phyloP scores from a whole-genome alignment of 2,888 invertebrate genomes.

The Scaptomyza cyrtandrae region DNA sequence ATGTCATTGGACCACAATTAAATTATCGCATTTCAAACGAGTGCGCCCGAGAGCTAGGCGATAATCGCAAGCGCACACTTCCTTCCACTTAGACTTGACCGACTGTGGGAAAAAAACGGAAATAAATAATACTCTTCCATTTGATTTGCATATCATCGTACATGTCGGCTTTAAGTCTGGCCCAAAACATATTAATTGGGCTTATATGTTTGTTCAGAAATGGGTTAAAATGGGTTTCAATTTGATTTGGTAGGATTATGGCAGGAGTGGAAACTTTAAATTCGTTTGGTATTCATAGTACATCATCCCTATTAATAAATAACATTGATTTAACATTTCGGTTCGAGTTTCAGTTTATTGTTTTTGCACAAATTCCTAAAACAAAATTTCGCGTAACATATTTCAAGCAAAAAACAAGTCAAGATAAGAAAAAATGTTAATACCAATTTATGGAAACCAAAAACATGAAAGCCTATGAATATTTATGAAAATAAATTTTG shows the following conservation, averaged over 20 bases:
- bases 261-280: neutral
- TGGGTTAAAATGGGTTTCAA: neutral
- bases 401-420: no score
- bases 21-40: slow-evolving; percentile 83
- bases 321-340: no score
- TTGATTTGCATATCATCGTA: slow-evolving; percentile 62
- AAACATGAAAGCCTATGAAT: no score
- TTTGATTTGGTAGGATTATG: neutral
- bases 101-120: slow-evolving; percentile 68
- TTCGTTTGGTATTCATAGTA: neutral
- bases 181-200: slow-evolving; percentile 41
- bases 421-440: no score
- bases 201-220: slow-evolving; percentile 27
- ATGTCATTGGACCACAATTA: slow-evolving; percentile 81
- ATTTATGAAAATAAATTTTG: no score
- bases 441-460: no score
- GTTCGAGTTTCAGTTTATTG: no score
- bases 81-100: slow-evolving; percentile 48
- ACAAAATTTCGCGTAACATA: no score
- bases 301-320: no score
- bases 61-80: slow-evolving; percentile 45
- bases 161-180: slow-evolving; percentile 1
- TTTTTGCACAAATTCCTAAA: no score
- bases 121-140: slow-evolving; percentile 46
- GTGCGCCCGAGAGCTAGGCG: slow-evolving; percentile 47